Evolutionary conservation across 2,797 vertebrate species (phyloP).

Genomic region (Enteromius paludinosus): DNA sequence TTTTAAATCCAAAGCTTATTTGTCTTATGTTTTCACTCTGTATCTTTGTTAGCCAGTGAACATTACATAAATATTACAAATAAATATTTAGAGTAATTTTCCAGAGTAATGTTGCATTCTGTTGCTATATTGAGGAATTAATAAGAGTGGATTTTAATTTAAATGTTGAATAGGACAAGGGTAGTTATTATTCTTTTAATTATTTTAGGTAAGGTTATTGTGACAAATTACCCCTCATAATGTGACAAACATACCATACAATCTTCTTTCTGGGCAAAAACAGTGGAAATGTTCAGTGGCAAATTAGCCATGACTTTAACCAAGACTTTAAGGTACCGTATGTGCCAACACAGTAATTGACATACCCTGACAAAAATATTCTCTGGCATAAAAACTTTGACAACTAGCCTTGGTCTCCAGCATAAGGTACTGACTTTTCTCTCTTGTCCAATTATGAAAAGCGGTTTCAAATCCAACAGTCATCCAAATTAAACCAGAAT

Average conservation of each 20-base stretch:
- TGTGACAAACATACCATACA: neutral
- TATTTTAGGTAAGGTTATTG: neutral
- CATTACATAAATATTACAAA: too few relatives aligned
- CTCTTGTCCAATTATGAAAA: neutral
- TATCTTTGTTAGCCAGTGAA: constrained; percentile 1
- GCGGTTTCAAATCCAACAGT: neutral
- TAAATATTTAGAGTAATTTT: neutral
- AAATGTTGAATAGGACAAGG: neutral
- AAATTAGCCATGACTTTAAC: neutral
- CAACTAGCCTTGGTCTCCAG: neutral
- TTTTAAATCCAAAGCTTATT: neutral
- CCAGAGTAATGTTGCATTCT: neutral
- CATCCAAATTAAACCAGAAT: constrained; percentile 1
- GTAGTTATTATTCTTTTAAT: neutral
- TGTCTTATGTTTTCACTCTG: neutral
- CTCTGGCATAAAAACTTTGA: neutral
- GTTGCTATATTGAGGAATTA: neutral
- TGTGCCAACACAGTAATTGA: neutral
- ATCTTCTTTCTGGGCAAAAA: neutral
- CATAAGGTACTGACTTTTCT: neutral
- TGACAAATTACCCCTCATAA: neutral
- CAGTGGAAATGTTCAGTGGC: neutral
- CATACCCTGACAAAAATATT: neutral
- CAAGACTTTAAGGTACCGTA: neutral
- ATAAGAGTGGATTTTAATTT: neutral